These are phyloP conservation scores for Cataglyphis cursor DNA, from an alignment of 2,888 invertebrate species.

Conservation along the genomic window DNA sequence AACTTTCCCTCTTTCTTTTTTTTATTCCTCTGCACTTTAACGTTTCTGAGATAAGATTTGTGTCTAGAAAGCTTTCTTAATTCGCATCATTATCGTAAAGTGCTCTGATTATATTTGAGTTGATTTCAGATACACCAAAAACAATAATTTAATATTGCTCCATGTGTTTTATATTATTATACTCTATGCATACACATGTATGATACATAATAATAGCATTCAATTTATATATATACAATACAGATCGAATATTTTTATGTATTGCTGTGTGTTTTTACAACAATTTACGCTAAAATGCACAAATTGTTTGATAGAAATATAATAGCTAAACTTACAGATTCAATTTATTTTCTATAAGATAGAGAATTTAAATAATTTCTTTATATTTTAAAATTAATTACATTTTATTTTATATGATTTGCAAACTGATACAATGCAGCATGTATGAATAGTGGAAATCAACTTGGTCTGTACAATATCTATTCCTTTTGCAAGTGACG, in stretches of 20 bases:
- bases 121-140: conserved; percentile 30
- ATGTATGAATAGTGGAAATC: conserved; percentile 27
- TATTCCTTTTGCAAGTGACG: conserved; percentile 19
- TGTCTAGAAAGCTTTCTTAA: conserved; percentile 70
- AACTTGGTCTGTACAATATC: conserved; percentile 33
- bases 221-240: background rate
- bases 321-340: background rate
- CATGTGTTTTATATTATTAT: conserved; percentile 50
- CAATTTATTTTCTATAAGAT: conserved; percentile 18
- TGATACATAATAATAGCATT: conserved; percentile 37
- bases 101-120: conserved; percentile 55
- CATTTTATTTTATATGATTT: conserved; percentile 33
- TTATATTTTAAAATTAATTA: conserved; percentile 28
- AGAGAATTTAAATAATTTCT: background rate
- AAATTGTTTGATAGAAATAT: conserved; percentile 1
- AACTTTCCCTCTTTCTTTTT: conserved; percentile 75
- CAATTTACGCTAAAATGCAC: conserved; percentile 8
- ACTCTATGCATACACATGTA: conserved; percentile 13
- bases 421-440: conserved; percentile 37
- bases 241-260: conserved; percentile 18
- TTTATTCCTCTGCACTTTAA: conserved; percentile 82
- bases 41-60: conserved; percentile 59
- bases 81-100: conserved; percentile 48
- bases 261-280: conserved; percentile 28
- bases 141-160: conserved; percentile 45